A percentile compares a stretch with the other conserved stretches of the same genome.
phyloP scores from a whole-genome alignment of 2,888 invertebrate genomes.

The Drosophila histrio region DNA sequence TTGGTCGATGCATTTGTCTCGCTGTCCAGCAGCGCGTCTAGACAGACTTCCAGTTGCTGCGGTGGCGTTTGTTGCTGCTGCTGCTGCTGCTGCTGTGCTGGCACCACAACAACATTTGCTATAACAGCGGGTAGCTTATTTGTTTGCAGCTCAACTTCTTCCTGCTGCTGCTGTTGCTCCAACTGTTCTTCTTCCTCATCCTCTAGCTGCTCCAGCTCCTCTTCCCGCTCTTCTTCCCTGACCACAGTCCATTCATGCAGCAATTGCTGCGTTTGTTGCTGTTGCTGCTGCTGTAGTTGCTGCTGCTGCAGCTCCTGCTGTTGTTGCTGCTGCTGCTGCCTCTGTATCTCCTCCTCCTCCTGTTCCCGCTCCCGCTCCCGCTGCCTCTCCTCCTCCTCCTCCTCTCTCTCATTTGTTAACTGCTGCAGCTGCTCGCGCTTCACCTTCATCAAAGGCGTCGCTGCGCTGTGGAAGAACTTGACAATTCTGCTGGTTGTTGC shows the following conservation, averaged over 20 bases:
- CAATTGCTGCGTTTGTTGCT: neutral
- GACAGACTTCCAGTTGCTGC: slow-evolving; percentile 34
- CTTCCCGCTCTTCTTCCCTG: slow-evolving; percentile 17
- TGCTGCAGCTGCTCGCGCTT: slow-evolving; percentile 76
- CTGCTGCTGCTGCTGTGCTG: slow-evolving; percentile 27
- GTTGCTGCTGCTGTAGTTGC: slow-evolving; percentile 14
- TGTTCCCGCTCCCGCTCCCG: slow-evolving; percentile 10
- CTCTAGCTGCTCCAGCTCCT: slow-evolving; percentile 13
- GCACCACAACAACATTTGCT: slow-evolving; percentile 60
- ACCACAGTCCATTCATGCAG: slow-evolving; percentile 10
- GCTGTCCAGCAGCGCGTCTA: slow-evolving; percentile 67
- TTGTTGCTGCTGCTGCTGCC: slow-evolving; percentile 1
- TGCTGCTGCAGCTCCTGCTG: neutral
- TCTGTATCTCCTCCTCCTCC: slow-evolving; percentile 4
- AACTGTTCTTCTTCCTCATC: slow-evolving; percentile 18
- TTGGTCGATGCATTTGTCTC: slow-evolving; percentile 67
- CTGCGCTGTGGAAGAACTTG: slow-evolving; percentile 81
- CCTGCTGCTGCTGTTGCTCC: slow-evolving; percentile 23
- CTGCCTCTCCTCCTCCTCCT: slow-evolving; percentile 6
- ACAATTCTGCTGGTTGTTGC: slow-evolving; percentile 80
- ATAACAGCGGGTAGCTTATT: slow-evolving; percentile 45
- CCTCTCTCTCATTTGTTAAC: slow-evolving; percentile 36
- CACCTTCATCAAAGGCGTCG: slow-evolving; percentile 83
- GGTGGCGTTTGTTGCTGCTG: neutral
- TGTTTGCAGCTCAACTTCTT: slow-evolving; percentile 10